Base-by-base conservation (phyloP, 2,113 vertebrate genomes). In the Arothron firmamentum region DNA sequence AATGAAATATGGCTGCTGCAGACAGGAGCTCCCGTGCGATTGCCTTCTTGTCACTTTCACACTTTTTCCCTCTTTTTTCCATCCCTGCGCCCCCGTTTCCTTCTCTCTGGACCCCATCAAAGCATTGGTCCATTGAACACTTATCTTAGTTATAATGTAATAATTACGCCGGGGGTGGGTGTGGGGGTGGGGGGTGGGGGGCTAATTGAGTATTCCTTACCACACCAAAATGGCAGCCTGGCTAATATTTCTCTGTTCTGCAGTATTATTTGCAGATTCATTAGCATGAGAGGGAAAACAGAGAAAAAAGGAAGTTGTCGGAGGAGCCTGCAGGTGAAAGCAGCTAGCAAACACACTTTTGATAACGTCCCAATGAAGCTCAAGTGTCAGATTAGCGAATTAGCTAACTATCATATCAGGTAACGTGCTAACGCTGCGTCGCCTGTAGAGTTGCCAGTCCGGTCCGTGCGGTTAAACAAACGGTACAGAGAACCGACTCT, bases 231-330 rank as follows among this genome's bases (percentile, higher is more conserved):
- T 41, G 51, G 74, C 74, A 71, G 62, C 81, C 56, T 1, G 56
- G 59, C 75, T 74, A 83, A 62, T 85, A 88, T 87, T 87, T 68
- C 49, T 89, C 65, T 77, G 67, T 82, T 88, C 81, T 91, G 83
- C 72, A 79, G 88, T 92, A 92, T 89, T 88, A 92, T 92, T 91
- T 91, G 82, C 83, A 83, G 77, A 75, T 88, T 91, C 82, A 85
- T 88, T 86, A 85, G 66, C 67, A 77, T 88, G 84, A 59, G 75
- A 75, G 77, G 65, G 82, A 65, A 77, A 59, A 73, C 75, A 62
- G 72, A 89, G 82, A 82, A 74, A 74, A 56, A 67, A 20, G 51
- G 45, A 76, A 75, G 63, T 51, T 18, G 7, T 38, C 10, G 34
- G 34, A 38, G 34, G 34, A 12, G 2, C 34, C 34, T 10, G 34